Evolutionary conservation across 2,888 invertebrate species (phyloP).

Genomic region (Ernsta delagoae): DNA sequence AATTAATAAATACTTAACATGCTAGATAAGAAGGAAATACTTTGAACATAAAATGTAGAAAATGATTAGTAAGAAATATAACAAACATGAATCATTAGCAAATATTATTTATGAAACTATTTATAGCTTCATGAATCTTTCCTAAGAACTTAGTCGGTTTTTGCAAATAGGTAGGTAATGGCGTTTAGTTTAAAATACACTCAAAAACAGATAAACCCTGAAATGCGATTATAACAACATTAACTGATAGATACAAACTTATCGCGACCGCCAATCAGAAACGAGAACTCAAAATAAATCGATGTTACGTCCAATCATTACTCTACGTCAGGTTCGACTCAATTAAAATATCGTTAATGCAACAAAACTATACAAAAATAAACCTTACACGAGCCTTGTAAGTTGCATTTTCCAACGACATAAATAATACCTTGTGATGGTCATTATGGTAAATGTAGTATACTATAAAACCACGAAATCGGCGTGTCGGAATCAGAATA

Average conservation of each 20-base stretch:
- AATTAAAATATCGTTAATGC: slow-evolving; percentile 85
- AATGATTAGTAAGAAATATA: background rate
- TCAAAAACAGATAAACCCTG: slow-evolving; percentile 34
- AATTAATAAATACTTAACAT: too few species aligned
- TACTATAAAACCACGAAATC: slow-evolving; percentile 82
- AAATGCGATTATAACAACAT: slow-evolving; percentile 76
- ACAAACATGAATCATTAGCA: background rate
- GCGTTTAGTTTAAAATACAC: slow-evolving; percentile 35
- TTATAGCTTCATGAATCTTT: slow-evolving; percentile 8
- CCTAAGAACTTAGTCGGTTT: slow-evolving; percentile 11
- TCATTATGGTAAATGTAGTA: slow-evolving; percentile 82
- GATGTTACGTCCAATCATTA: slow-evolving; percentile 85
- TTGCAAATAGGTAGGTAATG: slow-evolving; percentile 14
- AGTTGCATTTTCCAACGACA: slow-evolving; percentile 54
- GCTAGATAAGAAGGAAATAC: too few species aligned
- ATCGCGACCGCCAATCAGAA: slow-evolving; percentile 83
- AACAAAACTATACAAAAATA: slow-evolving; percentile 58
- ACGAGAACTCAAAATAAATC: slow-evolving; percentile 84
- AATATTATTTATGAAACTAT: background rate
- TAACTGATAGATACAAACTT: slow-evolving; percentile 80
- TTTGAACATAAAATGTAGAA: background rate
- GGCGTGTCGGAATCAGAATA: slow-evolving; percentile 81
- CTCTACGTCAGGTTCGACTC: slow-evolving; percentile 83
- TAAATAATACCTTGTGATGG: slow-evolving; percentile 70
- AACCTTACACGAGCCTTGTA: slow-evolving; percentile 57